Evolutionary conservation across 2,113 vertebrate genomes (phyloP).

Genomic region (Rhinolophus sinicus): DNA sequence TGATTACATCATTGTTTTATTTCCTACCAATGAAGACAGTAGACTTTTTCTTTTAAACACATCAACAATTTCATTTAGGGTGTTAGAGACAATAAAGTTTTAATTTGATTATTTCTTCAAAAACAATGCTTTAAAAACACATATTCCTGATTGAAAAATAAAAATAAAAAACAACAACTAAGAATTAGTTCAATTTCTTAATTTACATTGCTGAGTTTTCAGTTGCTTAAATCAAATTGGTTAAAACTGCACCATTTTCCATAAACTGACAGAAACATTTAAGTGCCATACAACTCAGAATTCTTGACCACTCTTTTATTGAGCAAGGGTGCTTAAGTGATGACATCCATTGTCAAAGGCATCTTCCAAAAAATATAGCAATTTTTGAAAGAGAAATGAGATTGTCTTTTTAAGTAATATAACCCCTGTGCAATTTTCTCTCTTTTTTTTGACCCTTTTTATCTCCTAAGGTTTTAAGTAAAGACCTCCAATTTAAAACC

Average conservation of each 20-base stretch:
- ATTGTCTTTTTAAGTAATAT: constrained; percentile 84
- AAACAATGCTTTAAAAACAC: constrained; percentile 7
- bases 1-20: not conserved
- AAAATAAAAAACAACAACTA: not conserved
- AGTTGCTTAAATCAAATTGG: constrained; percentile 34
- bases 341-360: constrained; percentile 83
- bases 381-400: constrained; percentile 82
- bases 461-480: constrained; percentile 85
- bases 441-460: constrained; percentile 82
- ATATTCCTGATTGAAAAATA: not conserved
- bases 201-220: constrained; percentile 18
- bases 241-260: constrained; percentile 26
- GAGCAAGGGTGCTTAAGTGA: constrained; percentile 69
- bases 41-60: not conserved
- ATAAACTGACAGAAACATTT: constrained; percentile 15
- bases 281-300: constrained; percentile 51
- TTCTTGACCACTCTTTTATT: constrained; percentile 63
- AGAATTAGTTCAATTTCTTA: not conserved
- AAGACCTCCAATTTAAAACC: constrained; percentile 86
- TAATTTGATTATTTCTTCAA: not conserved
- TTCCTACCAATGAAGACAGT: not conserved
- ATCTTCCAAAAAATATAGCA: constrained; percentile 75
- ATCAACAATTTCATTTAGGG: not conserved
- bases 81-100: constrained; percentile 10
- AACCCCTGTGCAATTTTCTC: constrained; percentile 82